Evolutionary conservation across 64 coral and sea anemone genomes (phyloP), one percentile per base, ranked within the genome.

Genomic region (Actinia equina): DNA sequence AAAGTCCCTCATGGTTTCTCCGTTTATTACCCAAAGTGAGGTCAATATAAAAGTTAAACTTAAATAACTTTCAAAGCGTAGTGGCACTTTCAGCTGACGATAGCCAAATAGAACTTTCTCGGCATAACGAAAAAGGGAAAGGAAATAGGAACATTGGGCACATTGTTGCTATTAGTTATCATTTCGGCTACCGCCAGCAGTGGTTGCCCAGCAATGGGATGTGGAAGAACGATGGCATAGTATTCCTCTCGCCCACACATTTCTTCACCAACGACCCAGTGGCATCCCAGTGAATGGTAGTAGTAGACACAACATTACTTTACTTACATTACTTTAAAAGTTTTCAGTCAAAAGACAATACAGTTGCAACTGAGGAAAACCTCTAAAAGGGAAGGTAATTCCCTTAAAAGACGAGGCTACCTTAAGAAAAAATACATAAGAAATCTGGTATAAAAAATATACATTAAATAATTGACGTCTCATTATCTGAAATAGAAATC

Each of bases 131-230:
- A 88, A 88, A 20, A 58, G 64, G 64, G 71, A 17, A 53, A 88
- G 54, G 52, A 88, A 88, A 76, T 88, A 15, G 11, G 70, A 30
- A 79, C 54, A 10, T 54, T 79, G 5, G 86, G 44, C 63, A 77
- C 53, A 42, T 30, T 52, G 44, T 88, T 70, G 45, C 86, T 54
- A 54, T 78, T 88, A 1, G 86, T 79, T 23, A 88, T 27, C 86
- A 88, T 88, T 88, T 88, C 86, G 43, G 71, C 86, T 2, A 88
- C 86, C 17, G 71, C 86, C 30, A 88, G 64, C 46, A 37, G 86
- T 49, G 69, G 71, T 51, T 88, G 17, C 17, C 67, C 45, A 9
- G 69, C 26, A 74, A 86, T 14, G 22, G 84, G 84, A 46, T 86
- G 84, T 13, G 84, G 58, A 37, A 86, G 58, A 17, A 86, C 58